Conservation (phyloP, 2,888 invertebrate species). For the Oligia strigilis region DNA sequence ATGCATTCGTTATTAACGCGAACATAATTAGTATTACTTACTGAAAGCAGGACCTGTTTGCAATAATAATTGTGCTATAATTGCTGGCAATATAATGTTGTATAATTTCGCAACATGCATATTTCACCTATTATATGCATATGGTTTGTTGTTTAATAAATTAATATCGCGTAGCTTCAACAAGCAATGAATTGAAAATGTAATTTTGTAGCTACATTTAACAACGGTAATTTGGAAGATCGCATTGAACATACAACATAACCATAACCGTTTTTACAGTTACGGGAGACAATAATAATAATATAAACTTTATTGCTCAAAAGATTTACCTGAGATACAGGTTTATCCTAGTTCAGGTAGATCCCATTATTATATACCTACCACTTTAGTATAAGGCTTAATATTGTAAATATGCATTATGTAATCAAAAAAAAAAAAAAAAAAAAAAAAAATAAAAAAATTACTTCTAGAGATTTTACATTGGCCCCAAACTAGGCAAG, state of each 20-base stretch:
- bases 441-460: no score
- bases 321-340: no score
- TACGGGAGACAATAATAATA: no score
- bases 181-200: constrained; percentile 33
- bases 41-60: constrained; percentile 30
- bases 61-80: constrained; percentile 31
- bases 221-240: constrained; percentile 16
- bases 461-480: no score
- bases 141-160: constrained; percentile 18
- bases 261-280: no score
- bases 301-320: no score
- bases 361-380: no score
- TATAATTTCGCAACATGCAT: constrained; percentile 33
- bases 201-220: constrained; percentile 29
- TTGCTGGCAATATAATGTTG: constrained; percentile 29
- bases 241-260: not conserved
- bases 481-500: no score
- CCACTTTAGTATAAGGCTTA: no score
- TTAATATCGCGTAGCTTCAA: constrained; percentile 31
- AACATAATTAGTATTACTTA: constrained; percentile 42
- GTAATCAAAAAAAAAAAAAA: no score
- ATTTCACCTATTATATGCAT: constrained; percentile 34
- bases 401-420: no score
- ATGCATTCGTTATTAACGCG: constrained; percentile 11
- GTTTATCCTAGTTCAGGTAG: no score